Conservation (phyloP, 2,797 vertebrate species). For the Enoplosus armatus region DNA sequence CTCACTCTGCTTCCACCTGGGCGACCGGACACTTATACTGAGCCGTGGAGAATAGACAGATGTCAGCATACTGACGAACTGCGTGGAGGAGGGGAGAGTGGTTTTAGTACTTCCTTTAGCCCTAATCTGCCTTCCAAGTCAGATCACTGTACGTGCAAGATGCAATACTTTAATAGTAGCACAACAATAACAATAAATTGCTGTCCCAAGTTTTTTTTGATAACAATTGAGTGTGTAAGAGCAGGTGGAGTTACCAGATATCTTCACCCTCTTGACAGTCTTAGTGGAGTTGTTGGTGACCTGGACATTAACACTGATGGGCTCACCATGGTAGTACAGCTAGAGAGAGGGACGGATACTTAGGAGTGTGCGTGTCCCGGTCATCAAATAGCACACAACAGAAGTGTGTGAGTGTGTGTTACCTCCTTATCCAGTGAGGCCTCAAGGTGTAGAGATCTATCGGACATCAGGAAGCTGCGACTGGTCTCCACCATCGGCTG, state of each 20-base stretch:
- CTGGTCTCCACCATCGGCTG: conserved; percentile 94
- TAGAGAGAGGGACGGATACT: conserved; percentile 51
- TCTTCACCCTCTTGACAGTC: conserved; percentile 89
- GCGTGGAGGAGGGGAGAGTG: conserved; percentile 38
- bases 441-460: conserved; percentile 92
- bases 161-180: background rate
- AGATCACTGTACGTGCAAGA: background rate
- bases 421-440: conserved; percentile 96
- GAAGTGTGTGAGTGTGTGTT: background rate
- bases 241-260: conserved; percentile 83
- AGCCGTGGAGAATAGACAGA: conserved; percentile 91
- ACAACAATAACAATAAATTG: background rate
- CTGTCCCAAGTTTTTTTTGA: background rate
- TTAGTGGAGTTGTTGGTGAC: conserved; percentile 92
- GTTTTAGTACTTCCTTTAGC: background rate
- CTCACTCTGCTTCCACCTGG: conserved; percentile 89
- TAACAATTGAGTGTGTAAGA: background rate
- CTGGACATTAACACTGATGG: conserved; percentile 90
- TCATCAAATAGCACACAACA: conserved; percentile 5
- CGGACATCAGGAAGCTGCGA: conserved; percentile 94
- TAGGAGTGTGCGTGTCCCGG: background rate
- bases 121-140: background rate
- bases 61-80: conserved; percentile 92
- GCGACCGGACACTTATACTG: conserved; percentile 92
- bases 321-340: conserved; percentile 89